phyloP scores from a whole-genome alignment of 2,888 invertebrate species.

The Synanthedon tipuliformis region DNA sequence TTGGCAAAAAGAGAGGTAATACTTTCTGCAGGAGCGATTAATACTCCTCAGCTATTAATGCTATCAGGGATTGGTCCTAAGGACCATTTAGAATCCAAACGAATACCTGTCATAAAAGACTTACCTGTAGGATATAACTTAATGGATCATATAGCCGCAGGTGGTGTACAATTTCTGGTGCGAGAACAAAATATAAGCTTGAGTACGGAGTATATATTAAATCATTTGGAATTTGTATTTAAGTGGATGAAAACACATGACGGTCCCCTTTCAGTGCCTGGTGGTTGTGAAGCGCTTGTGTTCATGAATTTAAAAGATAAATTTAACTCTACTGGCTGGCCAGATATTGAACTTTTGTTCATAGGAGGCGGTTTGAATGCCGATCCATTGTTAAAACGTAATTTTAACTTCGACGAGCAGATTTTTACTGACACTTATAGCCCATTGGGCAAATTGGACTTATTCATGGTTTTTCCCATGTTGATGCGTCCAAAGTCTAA shows the following conservation, averaged over 20 bases:
- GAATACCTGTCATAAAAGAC: conserved; percentile 67
- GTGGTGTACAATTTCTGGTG: conserved; percentile 72
- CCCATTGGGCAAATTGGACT: conserved; percentile 42
- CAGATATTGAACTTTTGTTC: conserved; percentile 75
- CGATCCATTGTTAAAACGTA: conserved; percentile 51
- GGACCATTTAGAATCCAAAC: conserved; percentile 66
- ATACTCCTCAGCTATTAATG: conserved; percentile 83
- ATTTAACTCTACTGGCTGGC: conserved; percentile 65
- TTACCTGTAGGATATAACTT: conserved; percentile 76
- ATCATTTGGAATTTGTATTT: conserved; percentile 49
- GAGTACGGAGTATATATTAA: conserved; percentile 43
- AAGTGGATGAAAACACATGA: conserved; percentile 66
- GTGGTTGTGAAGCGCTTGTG: conserved; percentile 75
- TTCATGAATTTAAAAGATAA: conserved; percentile 73
- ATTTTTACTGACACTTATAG: conserved; percentile 50
- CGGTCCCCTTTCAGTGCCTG: conserved; percentile 73
- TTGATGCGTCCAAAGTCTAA: conserved; percentile 79
- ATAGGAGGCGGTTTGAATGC: conserved; percentile 66
- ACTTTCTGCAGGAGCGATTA: conserved; percentile 80
- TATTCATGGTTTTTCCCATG: conserved; percentile 75
- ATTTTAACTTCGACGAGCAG: conserved; percentile 65
- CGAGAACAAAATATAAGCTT: conserved; percentile 38
- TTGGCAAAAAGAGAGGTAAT: conserved; percentile 79
- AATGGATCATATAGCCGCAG: conserved; percentile 77
- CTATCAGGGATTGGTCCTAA: conserved; percentile 81